phyloP scores from a whole-genome alignment of 2,113 vertebrate genomes.

The Zosterops hypoxanthus region DNA sequence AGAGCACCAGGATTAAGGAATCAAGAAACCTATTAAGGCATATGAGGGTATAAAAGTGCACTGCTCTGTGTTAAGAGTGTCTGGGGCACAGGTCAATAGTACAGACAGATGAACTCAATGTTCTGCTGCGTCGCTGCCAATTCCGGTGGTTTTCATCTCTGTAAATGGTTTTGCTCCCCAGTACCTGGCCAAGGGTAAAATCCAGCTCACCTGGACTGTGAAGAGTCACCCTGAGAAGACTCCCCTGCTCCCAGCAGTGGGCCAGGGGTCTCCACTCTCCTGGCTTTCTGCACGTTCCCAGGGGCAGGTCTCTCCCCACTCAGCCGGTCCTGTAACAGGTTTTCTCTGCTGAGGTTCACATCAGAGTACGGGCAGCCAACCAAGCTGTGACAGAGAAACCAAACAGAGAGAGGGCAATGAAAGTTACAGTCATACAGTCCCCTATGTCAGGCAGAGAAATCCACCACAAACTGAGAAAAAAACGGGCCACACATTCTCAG shows the following conservation, averaged over 20 bases:
- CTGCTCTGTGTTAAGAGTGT: background rate
- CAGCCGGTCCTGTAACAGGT: slow-evolving; percentile 83
- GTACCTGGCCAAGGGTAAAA: background rate
- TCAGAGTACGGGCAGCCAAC: slow-evolving; percentile 90
- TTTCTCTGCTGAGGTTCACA: slow-evolving; percentile 85
- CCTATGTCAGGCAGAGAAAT: background rate
- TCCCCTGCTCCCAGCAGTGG: background rate
- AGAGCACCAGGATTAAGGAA: slow-evolving; percentile 55
- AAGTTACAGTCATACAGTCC: background rate
- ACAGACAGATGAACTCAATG: background rate
- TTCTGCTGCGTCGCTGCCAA: background rate
- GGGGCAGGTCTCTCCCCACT: slow-evolving; percentile 77
- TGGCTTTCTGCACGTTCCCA: slow-evolving; percentile 62
- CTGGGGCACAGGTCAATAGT: slow-evolving; percentile 1
- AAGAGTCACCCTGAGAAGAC: slow-evolving; percentile 62
- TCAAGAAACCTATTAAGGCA: slow-evolving; percentile 44
- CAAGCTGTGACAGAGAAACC: slow-evolving; percentile 62
- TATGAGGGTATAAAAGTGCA: background rate
- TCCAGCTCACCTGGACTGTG: slow-evolving; percentile 72
- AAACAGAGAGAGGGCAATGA: background rate
- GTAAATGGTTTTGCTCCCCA: background rate
- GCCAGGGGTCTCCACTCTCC: slow-evolving; percentile 53
- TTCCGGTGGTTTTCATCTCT: background rate
- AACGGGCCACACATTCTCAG: background rate
- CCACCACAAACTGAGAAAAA: background rate